Conservation (phyloP, 2,113 vertebrate species). For the Saccopteryx bilineata region DNA sequence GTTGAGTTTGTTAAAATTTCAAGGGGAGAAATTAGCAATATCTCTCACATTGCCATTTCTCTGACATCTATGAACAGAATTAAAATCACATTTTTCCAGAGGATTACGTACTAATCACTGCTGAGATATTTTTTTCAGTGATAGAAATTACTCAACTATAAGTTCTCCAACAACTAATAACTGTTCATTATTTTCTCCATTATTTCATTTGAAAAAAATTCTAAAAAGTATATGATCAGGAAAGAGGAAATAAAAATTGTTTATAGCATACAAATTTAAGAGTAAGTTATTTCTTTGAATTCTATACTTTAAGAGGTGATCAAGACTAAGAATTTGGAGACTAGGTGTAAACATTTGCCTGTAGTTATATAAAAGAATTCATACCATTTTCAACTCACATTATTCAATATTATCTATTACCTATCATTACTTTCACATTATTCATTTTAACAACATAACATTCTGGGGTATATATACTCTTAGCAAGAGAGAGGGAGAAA, state of each 20-base stretch:
- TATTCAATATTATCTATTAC: not conserved
- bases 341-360: not conserved
- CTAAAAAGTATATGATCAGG: not conserved
- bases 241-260: not conserved
- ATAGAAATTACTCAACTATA: not conserved
- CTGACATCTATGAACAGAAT: not conserved
- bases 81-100: not conserved
- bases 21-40: no score
- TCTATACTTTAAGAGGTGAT: not conserved
- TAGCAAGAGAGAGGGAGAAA: no score
- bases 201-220: not conserved
- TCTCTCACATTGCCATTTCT: no score
- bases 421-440: not conserved
- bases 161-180: not conserved
- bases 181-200: not conserved
- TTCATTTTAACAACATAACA: not conserved
- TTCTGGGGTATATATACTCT: not conserved
- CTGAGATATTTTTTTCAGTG: not conserved
- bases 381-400: not conserved
- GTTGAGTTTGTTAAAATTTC: no score
- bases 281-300: not conserved
- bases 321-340: not conserved
- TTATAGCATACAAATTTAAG: not conserved
- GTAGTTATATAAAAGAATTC: not conserved
- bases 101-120: not conserved